These are phyloP conservation scores for Branchipolynoe longqiensis DNA, from an alignment of 2,888 invertebrate species.

Conservation along the genomic window DNA sequence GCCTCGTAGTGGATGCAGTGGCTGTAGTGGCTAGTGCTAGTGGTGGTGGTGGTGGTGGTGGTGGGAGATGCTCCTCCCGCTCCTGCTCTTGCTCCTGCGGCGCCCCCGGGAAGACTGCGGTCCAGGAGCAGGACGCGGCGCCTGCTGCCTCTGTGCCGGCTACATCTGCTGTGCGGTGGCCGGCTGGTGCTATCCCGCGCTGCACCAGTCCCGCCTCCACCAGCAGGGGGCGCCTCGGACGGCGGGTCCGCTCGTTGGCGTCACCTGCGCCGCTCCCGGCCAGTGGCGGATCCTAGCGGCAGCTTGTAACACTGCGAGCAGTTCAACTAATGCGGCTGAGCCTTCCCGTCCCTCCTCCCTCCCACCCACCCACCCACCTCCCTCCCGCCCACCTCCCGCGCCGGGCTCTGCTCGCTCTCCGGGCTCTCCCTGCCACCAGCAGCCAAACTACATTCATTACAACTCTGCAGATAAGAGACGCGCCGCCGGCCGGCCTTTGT, in stretches of 20 bases:
- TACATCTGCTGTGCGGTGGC: constrained; percentile 1
- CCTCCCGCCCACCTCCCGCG: background rate
- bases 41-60: too few relatives aligned
- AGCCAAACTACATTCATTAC: constrained; percentile 38
- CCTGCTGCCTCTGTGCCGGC: background rate
- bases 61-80: background rate
- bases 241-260: constrained; percentile 6
- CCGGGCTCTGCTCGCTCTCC: too few relatives aligned
- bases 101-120: background rate
- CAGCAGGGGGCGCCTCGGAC: background rate
- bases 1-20: too few relatives aligned
- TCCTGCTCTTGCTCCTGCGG: background rate
- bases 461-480: constrained; percentile 18
- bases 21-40: too few relatives aligned
- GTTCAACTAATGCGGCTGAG: background rate
- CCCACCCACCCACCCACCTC: background rate
- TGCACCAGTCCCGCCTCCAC: constrained; percentile 3
- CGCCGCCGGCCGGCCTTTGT: background rate
- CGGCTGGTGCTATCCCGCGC: constrained; percentile 6
- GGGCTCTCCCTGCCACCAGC: background rate
- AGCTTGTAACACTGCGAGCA: background rate
- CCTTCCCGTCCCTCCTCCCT: background rate
- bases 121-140: background rate
- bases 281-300: constrained; percentile 26
- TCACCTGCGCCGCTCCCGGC: constrained; percentile 15